Percentiles rank a stretch among this genome's conserved stretches.
Evolutionary conservation across 2,888 invertebrate species (phyloP).

Genomic region (Ophioninae sp.): DNA sequence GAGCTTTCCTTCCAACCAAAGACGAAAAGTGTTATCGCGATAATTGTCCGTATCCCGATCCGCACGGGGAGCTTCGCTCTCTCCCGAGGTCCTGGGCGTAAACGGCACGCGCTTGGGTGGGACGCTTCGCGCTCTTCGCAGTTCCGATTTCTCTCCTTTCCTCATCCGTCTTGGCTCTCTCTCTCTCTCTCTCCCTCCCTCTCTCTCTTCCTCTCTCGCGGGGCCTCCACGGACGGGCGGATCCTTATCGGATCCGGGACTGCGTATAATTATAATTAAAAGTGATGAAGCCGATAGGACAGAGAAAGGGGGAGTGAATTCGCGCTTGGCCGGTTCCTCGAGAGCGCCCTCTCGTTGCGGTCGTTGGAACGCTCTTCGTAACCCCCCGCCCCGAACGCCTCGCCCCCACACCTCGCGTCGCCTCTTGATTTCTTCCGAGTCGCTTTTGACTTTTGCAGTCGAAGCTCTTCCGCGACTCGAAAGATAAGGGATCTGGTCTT

Average conservation of each 20-base stretch:
- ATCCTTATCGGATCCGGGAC: slow-evolving; percentile 74
- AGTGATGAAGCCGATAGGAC: slow-evolving; percentile 77
- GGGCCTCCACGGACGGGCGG: slow-evolving; percentile 63
- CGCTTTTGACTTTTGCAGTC: slow-evolving; percentile 68
- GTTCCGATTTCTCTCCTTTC: slow-evolving; percentile 43
- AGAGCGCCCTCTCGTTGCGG: slow-evolving; percentile 36
- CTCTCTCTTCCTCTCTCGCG: slow-evolving; percentile 56
- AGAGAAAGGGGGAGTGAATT: slow-evolving; percentile 31
- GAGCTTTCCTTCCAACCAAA: neutral
- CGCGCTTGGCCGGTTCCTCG: slow-evolving; percentile 49
- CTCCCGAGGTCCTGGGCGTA: slow-evolving; percentile 74
- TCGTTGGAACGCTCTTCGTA: slow-evolving; percentile 44
- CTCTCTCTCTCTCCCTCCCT: slow-evolving; percentile 29
- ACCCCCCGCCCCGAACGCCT: slow-evolving; percentile 33
- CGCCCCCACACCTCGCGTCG: slow-evolving; percentile 34
- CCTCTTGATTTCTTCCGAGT: neutral
- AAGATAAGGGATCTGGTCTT: neutral
- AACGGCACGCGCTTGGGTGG: slow-evolving; percentile 80
- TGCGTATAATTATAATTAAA: slow-evolving; percentile 81
- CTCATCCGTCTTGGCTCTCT: slow-evolving; percentile 43
- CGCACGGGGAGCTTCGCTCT: neutral
- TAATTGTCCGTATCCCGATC: slow-evolving; percentile 10
- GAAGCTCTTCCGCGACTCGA: neutral
- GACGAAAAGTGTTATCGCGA: neutral
- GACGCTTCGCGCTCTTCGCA: slow-evolving; percentile 66